Percentiles rank a stretch among this genome's conserved stretches.
phyloP scores from a whole-genome alignment of 2,797 vertebrate species.

The Spinus olivaceus region DNA sequence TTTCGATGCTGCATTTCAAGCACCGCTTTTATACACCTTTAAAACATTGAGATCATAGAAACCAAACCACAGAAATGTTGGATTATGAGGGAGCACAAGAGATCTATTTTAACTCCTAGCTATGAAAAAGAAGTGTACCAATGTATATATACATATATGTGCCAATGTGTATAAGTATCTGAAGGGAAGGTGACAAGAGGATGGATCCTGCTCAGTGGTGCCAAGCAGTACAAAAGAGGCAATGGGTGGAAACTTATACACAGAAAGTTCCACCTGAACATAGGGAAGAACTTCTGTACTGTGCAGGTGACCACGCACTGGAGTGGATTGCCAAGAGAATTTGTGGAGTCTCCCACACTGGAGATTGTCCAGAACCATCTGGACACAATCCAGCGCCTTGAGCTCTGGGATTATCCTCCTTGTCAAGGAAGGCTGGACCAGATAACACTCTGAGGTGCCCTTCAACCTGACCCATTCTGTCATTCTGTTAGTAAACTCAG shows the following conservation, averaged over 20 bases:
- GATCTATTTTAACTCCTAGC: background rate
- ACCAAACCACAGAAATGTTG: background rate
- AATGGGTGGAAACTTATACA: background rate
- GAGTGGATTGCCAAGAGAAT: background rate
- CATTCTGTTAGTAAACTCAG: background rate
- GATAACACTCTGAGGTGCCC: background rate
- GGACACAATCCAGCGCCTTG: background rate
- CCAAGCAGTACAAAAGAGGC: background rate
- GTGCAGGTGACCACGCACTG: accelerated
- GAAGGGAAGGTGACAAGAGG: background rate
- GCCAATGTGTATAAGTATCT: background rate
- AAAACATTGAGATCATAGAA: background rate
- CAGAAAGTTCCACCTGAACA: background rate
- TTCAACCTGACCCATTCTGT: background rate
- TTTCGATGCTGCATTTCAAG: background rate
- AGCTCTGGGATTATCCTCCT: background rate
- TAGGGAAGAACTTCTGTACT: background rate
- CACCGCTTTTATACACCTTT: background rate
- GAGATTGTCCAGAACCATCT: background rate
- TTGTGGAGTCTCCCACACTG: background rate
- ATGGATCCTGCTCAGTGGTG: background rate
- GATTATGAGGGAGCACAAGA: background rate
- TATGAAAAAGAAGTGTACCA: background rate
- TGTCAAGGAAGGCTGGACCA: background rate
- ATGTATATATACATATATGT: background rate